Evolutionary conservation across 2,797 vertebrate species (phyloP).

Genomic region (Pseudochaenichthys georgianus): DNA sequence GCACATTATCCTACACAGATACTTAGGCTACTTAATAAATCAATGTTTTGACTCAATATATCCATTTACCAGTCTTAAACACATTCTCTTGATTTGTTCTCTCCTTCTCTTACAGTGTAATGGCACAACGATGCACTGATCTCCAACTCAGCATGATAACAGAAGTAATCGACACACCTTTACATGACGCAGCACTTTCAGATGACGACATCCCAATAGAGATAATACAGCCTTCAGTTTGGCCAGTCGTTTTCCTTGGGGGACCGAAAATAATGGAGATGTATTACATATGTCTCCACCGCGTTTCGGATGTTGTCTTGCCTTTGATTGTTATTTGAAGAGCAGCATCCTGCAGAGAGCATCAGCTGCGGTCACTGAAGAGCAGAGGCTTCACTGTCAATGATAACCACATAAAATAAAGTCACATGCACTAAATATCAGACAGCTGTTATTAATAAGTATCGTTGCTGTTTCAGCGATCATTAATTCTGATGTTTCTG

Average conservation of each 20-base stretch:
- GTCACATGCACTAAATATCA: too few species aligned
- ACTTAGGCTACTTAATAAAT: too few species aligned
- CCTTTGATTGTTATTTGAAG: neutral
- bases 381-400: neutral
- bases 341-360: neutral
- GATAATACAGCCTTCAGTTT: neutral
- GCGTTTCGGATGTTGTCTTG: neutral
- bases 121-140: neutral
- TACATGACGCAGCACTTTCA: constrained; percentile 73
- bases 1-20: too few species aligned
- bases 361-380: constrained; percentile 7
- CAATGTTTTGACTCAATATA: too few species aligned
- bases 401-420: neutral
- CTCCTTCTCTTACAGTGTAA: too few species aligned
- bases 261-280: fast-evolving
- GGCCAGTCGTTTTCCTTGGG: neutral
- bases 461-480: fast-evolving
- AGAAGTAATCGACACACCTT: constrained; percentile 58
- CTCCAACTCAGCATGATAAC: neutral
- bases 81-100: too few species aligned
- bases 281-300: neutral
- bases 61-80: too few species aligned
- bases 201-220: constrained; percentile 61
- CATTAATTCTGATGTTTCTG: neutral
- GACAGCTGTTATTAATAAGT: neutral